These are phyloP conservation scores for Sarcophaga peregrina DNA, from an alignment of 1,140 invertebrate species.

Conservation along the genomic window DNA sequence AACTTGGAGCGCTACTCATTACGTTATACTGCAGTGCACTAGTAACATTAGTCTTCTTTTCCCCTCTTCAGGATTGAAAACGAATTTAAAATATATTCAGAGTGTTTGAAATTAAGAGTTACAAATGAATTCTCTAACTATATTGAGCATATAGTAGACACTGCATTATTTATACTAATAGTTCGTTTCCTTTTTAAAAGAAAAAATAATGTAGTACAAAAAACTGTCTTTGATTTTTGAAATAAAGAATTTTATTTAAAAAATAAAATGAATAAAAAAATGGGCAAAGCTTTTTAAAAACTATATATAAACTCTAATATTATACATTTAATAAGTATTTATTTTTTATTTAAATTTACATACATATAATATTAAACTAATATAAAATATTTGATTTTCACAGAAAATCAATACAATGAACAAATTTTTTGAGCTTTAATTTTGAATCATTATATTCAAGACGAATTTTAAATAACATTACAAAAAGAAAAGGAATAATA, in stretches of 20 bases:
- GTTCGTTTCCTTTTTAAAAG: no score
- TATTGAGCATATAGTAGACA: no score
- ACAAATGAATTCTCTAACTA: no score
- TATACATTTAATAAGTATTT: not conserved
- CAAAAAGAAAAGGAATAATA: not conserved
- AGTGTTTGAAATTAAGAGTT: no score
- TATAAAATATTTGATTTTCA: slow-evolving; percentile 57
- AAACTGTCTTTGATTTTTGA: not conserved
- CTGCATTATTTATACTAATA: no score
- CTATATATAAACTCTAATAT: not conserved
- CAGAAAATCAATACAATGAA: slow-evolving; percentile 58
- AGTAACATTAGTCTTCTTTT: no score
- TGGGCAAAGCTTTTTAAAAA: slow-evolving; percentile 7
- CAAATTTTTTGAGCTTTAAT: slow-evolving; percentile 37
- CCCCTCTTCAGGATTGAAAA: no score
- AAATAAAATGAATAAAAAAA: slow-evolving; percentile 22
- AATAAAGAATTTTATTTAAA: slow-evolving; percentile 30
- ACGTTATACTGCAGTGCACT: no score
- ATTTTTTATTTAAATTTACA: not conserved
- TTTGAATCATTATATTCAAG: slow-evolving; percentile 48
- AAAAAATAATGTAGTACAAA: no score
- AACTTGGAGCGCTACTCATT: no score
- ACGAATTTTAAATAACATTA: no score
- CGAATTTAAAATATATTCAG: no score
- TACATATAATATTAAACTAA: slow-evolving; percentile 11